Base-by-base conservation (phyloP, 2,113 vertebrate species). In the Ammodytes marinus region DNA sequence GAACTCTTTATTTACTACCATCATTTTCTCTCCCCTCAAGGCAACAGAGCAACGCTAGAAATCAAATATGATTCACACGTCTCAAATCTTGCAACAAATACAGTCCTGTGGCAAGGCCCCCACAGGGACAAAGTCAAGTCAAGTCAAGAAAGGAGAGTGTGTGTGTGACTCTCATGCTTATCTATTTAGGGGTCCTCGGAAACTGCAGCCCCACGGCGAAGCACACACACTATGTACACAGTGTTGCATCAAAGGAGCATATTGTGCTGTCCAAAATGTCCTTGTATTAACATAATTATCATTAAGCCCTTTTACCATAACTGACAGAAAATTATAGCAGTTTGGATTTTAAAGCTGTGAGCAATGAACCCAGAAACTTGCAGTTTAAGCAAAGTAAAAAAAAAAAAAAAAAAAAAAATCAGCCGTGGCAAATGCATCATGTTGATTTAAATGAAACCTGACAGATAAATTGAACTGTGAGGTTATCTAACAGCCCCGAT, bases 361-460 rank as follows among this genome's bases (percentile, higher is more conserved):
- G 68, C 60, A 82, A 45, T 50, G n/a, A 83, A 77, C 65, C 50
- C 52, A 69, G 79, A 78, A 75, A 75, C 85, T 79, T 77, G 66
- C 73, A 86, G 64, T 85, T 86, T 76, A 74, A 82, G 53, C 69
- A 67, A 73, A 90, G 72, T 71, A 3, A 55, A 90, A 82, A 79
- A 89, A 88, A 87, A 82, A 69, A 77, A 87, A 82, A 69, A 77
- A 2, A 55, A 90, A 82, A 79, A 89, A 88, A 87, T 82, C 67
- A 77, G 77, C 81, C 77, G 45, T 54, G 61, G 86, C 78, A 67
- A 93, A 90, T 84, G 80, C 68, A 76, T 89, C 83, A 63, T 84
- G 86, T 89, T 93, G 88, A 93, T 77, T 85, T 58, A 84, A 90
- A 93, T 90, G 63, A 84, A 88, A 91, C 64, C 84, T 79, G 92